These are phyloP conservation scores for Stichodactyla helianthus DNA, from an alignment of 64 coral and sea anemone species.

Conservation along the genomic window DNA sequence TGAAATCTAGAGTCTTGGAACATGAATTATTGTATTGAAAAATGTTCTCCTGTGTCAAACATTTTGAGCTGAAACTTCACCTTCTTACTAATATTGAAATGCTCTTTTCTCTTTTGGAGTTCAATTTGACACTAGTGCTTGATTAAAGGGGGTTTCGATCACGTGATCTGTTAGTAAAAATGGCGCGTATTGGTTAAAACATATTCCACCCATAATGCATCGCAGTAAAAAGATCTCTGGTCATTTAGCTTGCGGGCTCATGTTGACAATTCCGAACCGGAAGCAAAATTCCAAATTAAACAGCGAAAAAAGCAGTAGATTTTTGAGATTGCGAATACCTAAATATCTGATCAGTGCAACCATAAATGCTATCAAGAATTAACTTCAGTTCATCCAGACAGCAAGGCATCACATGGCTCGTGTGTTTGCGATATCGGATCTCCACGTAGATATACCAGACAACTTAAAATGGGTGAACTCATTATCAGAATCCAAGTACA, in stretches of 20 bases:
- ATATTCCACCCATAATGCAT: neutral
- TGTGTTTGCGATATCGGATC: constrained; percentile 80
- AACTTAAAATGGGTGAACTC: constrained; percentile 56
- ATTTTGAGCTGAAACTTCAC: too few species aligned
- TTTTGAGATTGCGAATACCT: neutral
- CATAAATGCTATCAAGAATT: neutral
- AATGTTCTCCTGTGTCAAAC: too few species aligned
- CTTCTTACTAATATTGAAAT: too few species aligned
- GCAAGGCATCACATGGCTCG: constrained; percentile 35
- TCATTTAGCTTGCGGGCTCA: neutral
- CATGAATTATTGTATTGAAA: too few species aligned
- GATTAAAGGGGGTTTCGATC: too few species aligned
- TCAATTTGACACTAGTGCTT: too few species aligned
- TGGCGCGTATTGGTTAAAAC: neutral
- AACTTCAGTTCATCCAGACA: neutral
- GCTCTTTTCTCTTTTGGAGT: too few species aligned
- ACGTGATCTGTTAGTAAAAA: too few species aligned
- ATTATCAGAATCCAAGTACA: constrained; percentile 30
- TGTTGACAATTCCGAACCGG: neutral
- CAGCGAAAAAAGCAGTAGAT: neutral
- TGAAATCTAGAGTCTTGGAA: too few species aligned
- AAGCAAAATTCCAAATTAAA: neutral
- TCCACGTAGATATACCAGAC: constrained; percentile 66
- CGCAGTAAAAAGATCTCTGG: neutral
- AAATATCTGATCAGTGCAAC: neutral